Evolutionary conservation across 2,888 invertebrate species (phyloP).

Genomic region (Athalia circularis): DNA sequence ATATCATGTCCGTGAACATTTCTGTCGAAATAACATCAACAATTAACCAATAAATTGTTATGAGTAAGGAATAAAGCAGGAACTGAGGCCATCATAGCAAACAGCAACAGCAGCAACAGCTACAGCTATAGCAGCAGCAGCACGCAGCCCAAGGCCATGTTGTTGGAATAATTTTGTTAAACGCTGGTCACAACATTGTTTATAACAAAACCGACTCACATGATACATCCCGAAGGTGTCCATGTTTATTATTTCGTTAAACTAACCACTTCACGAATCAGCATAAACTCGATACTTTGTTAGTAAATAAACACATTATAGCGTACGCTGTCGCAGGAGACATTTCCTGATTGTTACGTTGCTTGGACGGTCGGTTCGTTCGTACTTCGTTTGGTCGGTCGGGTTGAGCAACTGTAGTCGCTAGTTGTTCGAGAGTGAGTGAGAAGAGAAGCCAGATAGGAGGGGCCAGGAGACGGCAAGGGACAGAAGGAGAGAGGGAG

Average conservation of each 20-base stretch:
- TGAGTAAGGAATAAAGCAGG: too few species aligned
- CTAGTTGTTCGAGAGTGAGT: neutral
- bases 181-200: neutral
- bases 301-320: conserved; percentile 40
- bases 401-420: conserved; percentile 29
- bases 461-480: neutral
- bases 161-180: conserved; percentile 51
- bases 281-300: conserved; percentile 21
- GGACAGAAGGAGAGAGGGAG: neutral
- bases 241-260: conserved; percentile 59
- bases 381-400: conserved; percentile 5
- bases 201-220: conserved; percentile 65
- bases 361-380: conserved; percentile 21
- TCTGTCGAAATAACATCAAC: too few species aligned
- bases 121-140: conserved; percentile 45
- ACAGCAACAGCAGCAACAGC: too few species aligned
- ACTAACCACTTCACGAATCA: conserved; percentile 3
- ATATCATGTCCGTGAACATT: too few species aligned
- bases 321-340: conserved; percentile 11
- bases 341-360: conserved; percentile 30
- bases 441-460: neutral
- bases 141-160: conserved; percentile 65
- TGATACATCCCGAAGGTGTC: conserved; percentile 73
- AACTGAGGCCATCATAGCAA: too few species aligned
- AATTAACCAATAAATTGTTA: too few species aligned